A percentile compares a stretch with the other conserved stretches of the same genome.
Evolutionary conservation across 2,113 vertebrate genomes (phyloP).

Genomic region (Amphiprion percula): DNA sequence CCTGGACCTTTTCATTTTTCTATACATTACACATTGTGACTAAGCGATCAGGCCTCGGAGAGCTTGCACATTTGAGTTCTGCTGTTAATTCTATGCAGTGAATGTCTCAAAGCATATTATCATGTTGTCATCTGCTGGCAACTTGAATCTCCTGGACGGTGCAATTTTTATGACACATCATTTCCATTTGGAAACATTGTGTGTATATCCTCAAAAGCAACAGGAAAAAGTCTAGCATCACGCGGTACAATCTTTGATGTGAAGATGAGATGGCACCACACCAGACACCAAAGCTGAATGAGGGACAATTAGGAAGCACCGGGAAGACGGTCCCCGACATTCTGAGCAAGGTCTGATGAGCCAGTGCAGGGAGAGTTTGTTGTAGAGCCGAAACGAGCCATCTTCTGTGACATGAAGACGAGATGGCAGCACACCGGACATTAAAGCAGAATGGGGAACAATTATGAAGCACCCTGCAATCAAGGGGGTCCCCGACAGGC

Average conservation of each 20-base stretch:
- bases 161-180: not conserved
- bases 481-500: constrained; percentile 76
- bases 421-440: constrained; percentile 32
- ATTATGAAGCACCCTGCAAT: constrained; percentile 77
- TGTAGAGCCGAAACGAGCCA: too few species aligned
- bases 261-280: constrained; percentile 36
- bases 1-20: constrained; percentile 14
- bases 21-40: not conserved
- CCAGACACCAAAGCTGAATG: constrained; percentile 27
- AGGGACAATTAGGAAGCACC: constrained; percentile 66
- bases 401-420: constrained; percentile 17
- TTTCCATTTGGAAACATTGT: constrained; percentile 12
- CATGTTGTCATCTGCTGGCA: not conserved
- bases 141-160: not conserved
- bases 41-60: not conserved
- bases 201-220: constrained; percentile 6
- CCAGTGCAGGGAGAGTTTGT: constrained; percentile 48
- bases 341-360: constrained; percentile 77
- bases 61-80: not conserved
- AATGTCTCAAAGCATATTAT: not conserved
- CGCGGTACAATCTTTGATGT: not conserved
- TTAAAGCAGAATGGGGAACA: constrained; percentile 45
- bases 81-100: not conserved
- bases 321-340: constrained; percentile 75
- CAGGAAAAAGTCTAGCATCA: constrained; percentile 18